Evolutionary conservation across 2,888 invertebrate genomes (phyloP).

Genomic region (Atherix ibis): DNA sequence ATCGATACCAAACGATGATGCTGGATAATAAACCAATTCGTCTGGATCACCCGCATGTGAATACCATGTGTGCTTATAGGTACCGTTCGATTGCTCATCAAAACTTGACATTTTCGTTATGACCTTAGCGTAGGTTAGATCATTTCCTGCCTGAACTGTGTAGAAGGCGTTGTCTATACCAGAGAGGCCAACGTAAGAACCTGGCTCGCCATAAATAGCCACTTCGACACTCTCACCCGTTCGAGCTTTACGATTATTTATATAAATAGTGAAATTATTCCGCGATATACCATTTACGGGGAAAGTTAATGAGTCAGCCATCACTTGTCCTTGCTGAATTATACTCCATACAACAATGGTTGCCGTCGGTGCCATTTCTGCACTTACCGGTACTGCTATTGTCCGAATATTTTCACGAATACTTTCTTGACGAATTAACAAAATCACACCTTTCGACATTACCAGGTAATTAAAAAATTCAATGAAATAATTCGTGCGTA

Average conservation of each 20-base stretch:
- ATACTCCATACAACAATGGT: conserved; percentile 82
- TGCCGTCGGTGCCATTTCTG: conserved; percentile 86
- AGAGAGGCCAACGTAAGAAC: conserved; percentile 83
- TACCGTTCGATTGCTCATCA: conserved; percentile 73
- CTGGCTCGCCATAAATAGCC: conserved; percentile 84
- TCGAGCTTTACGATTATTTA: conserved; percentile 86
- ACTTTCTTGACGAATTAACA: conserved; percentile 68
- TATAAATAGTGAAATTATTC: conserved; percentile 74
- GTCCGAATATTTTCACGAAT: conserved; percentile 65
- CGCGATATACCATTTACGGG: conserved; percentile 89
- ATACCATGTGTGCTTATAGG: conserved; percentile 67
- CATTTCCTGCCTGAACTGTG: conserved; percentile 86
- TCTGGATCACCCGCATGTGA: conserved; percentile 75
- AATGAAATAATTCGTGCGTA: conserved; percentile 79
- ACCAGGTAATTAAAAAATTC: conserved; percentile 81
- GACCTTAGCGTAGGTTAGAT: conserved; percentile 71
- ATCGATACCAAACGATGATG: conserved; percentile 83
- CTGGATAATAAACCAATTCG: conserved; percentile 70
- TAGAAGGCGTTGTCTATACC: conserved; percentile 81
- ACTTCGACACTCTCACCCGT: conserved; percentile 88
- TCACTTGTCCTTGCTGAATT: conserved; percentile 64
- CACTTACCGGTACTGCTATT: conserved; percentile 64
- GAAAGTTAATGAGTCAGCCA: conserved; percentile 89
- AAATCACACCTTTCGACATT: conserved; percentile 81
- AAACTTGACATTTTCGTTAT: conserved; percentile 77